These are phyloP conservation scores for Drosophila ananassae DNA, from an alignment of 1,140 invertebrate genomes.

Conservation along the genomic window DNA sequence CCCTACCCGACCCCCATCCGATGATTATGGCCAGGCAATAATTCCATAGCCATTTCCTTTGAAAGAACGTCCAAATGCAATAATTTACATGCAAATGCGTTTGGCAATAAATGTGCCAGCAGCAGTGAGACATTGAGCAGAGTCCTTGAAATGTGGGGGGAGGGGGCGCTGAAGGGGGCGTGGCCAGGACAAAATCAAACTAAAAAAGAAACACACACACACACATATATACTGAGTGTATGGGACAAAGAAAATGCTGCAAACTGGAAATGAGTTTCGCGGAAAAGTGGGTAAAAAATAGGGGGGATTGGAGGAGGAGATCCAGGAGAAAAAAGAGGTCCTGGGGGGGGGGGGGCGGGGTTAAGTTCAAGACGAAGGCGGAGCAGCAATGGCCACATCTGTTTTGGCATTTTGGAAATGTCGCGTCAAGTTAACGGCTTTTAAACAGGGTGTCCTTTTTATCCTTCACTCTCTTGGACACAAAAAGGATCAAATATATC, in stretches of 20 bases:
- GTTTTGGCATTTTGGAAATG: conserved; percentile 45
- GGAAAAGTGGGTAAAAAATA: conserved; percentile 18
- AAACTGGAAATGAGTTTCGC: conserved; percentile 53
- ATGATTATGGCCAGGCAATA: conserved; percentile 51
- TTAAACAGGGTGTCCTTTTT: conserved; percentile 18
- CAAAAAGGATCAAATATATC: not conserved
- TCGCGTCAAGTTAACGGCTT: conserved; percentile 33
- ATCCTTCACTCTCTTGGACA: not conserved
- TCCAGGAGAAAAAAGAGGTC: too few species aligned
- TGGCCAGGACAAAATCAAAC: conserved; percentile 38
- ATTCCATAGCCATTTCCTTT: conserved; percentile 52
- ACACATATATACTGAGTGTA: conserved; percentile 4
- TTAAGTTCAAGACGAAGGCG: conserved; percentile 18
- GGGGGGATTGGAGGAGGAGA: too few species aligned
- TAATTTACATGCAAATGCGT: conserved; percentile 79
- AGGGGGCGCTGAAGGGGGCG: conserved; percentile 4
- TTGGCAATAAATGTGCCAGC: conserved; percentile 73
- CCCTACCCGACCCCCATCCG: not conserved
- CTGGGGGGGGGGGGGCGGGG: not conserved
- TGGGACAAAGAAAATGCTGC: conserved; percentile 25
- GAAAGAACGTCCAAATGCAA: conserved; percentile 58
- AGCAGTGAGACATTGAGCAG: conserved; percentile 42
- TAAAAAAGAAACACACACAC: conserved; percentile 35
- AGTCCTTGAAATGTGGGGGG: not conserved
- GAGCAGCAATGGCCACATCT: conserved; percentile 47